Percentiles rank a stretch among this genome's conserved stretches.
Conservation (phyloP, 2,888 invertebrate genomes). For the Cataglyphis rosenhaueri region DNA sequence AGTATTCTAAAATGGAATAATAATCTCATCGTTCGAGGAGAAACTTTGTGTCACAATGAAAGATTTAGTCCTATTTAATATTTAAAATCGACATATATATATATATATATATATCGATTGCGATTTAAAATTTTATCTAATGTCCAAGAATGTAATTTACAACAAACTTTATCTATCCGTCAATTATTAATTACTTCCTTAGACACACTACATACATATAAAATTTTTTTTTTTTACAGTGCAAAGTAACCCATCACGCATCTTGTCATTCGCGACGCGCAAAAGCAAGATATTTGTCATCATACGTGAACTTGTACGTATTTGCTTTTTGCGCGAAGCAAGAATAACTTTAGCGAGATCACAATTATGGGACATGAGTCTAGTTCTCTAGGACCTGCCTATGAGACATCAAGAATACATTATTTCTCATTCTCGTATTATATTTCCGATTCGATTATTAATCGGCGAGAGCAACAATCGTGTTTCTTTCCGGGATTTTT, state of each 20-base stretch:
- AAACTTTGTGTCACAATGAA: slow-evolving; percentile 14
- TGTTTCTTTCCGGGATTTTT: background rate
- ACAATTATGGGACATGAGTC: background rate
- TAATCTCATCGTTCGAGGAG: background rate
- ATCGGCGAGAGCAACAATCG: background rate
- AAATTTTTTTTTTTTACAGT: background rate
- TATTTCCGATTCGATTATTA: background rate
- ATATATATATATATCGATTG: background rate
- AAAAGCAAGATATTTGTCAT: background rate
- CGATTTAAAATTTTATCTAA: slow-evolving; percentile 16
- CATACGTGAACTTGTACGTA: background rate
- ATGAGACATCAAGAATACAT: background rate
- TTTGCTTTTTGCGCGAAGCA: slow-evolving; percentile 13
- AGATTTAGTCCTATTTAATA: background rate
- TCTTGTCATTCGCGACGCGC: background rate
- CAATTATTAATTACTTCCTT: slow-evolving; percentile 9
- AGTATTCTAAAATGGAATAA: slow-evolving; percentile 9
- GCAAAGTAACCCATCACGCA: slow-evolving; percentile 5
- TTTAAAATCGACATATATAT: background rate
- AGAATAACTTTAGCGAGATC: slow-evolving; percentile 7
- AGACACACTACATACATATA: slow-evolving; percentile 16
- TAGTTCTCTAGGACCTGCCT: background rate
- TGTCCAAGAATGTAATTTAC: slow-evolving; percentile 16
- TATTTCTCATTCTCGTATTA: slow-evolving; percentile 5
- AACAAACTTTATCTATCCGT: slow-evolving; percentile 16